Conservation (phyloP, 2,113 vertebrate genomes). For the Bubo bubo region DNA sequence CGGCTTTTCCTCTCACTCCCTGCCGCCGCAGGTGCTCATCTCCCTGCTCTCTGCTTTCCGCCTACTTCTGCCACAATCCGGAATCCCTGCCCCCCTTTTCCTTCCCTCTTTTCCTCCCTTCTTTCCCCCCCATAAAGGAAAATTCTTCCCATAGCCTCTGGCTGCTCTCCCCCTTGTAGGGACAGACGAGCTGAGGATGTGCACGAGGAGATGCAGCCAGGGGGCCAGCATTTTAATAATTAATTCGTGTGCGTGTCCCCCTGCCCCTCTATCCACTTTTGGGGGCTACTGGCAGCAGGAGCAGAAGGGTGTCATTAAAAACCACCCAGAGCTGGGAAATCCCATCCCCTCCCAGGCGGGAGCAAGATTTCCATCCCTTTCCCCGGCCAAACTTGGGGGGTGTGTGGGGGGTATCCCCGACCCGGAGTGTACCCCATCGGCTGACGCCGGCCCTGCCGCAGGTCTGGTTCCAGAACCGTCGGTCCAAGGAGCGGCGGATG, state of each 20-base stretch:
- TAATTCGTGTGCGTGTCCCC: rapidly evolving
- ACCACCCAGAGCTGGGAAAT: background rate
- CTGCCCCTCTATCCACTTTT: background rate
- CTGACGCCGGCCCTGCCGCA: slow-evolving; percentile 32
- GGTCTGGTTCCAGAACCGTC: slow-evolving; percentile 88
- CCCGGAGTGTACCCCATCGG: background rate
- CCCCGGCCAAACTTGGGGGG: too few relatives aligned
- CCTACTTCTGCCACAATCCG: rapidly evolving
- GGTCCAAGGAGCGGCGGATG: slow-evolving; percentile 94
- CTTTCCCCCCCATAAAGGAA: background rate
- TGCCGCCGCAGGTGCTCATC: background rate
- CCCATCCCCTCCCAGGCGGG: background rate
- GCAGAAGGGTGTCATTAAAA: background rate
- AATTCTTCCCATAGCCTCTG: background rate
- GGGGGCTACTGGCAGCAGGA: background rate
- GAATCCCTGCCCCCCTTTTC: background rate
- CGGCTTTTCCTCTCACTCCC: background rate
- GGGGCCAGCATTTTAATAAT: background rate
- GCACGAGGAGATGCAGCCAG: rapidly evolving
- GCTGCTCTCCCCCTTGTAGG: background rate
- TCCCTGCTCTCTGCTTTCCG: background rate
- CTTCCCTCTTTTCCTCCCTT: background rate
- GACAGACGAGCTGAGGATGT: background rate
- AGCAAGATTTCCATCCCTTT: background rate
- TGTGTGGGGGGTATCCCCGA: background rate